Evolutionary conservation across 2,113 vertebrate genomes (phyloP).

Genomic region (Nerophis ophidion): DNA sequence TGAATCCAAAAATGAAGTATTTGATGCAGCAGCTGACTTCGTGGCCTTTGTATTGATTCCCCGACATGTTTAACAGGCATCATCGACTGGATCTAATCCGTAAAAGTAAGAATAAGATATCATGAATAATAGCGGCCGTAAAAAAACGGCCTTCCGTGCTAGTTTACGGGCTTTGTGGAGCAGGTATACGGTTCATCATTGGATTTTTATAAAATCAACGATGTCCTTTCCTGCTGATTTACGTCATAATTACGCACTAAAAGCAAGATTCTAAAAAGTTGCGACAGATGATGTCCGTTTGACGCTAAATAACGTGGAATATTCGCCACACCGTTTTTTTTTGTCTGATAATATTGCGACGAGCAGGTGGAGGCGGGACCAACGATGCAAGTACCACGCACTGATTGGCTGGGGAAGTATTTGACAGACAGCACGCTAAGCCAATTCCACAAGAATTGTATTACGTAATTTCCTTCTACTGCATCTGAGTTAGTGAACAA

Average conservation of each 20-base stretch:
- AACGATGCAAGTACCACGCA: not conserved
- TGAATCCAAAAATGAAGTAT: constrained; percentile 97
- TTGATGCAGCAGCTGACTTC: constrained; percentile 99
- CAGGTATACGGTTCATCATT: constrained; percentile 36
- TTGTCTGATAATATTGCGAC: no score
- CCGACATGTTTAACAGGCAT: constrained; percentile 80
- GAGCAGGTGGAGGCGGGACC: not conserved
- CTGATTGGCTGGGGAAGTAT: not conserved
- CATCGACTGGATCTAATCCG: constrained; percentile 13
- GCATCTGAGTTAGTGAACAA: no score
- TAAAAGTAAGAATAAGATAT: not conserved
- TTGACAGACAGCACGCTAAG: not conserved
- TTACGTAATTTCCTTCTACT: not conserved
- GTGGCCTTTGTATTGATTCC: constrained; percentile 90
- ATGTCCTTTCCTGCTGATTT: not conserved
- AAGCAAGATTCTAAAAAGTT: no score
- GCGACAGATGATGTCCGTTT: no score
- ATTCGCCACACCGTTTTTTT: not conserved
- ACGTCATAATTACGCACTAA: not conserved
- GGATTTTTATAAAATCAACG: not conserved
- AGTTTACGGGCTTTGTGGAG: constrained; percentile 52
- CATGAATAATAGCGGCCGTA: not conserved
- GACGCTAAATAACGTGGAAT: not conserved
- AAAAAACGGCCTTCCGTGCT: constrained; percentile 31
- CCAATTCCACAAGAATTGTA: not conserved